Evolutionary conservation across 2,797 vertebrate genomes (phyloP).

Genomic region (Phoebastria nigripes): DNA sequence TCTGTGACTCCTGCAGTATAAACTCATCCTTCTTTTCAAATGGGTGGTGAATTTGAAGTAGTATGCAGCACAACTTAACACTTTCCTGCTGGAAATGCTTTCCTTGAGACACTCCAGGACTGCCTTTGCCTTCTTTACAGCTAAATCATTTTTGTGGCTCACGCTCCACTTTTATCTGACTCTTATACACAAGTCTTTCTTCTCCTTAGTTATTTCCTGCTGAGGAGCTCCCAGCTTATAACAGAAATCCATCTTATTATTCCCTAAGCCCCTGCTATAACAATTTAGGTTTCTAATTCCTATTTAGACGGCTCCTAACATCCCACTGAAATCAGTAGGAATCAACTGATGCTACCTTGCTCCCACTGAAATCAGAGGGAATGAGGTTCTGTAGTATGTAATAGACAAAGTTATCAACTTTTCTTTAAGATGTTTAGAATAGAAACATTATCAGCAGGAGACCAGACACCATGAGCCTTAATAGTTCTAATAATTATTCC

Average conservation of each 20-base stretch:
- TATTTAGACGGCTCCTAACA: neutral
- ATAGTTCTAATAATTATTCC: neutral
- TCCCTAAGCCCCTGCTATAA: conserved; percentile 1
- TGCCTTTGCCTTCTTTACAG: neutral
- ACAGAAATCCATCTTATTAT: conserved; percentile 16
- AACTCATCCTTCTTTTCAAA: neutral
- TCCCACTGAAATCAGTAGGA: neutral
- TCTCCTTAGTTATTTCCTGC: neutral
- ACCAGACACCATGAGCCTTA: neutral
- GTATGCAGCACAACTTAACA: neutral
- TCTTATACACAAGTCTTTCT: neutral
- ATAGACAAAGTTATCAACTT: neutral
- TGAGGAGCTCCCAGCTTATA: conserved; percentile 13
- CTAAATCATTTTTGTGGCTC: neutral
- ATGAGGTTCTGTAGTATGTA: neutral
- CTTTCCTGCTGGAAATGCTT: neutral
- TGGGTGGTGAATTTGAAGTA: neutral
- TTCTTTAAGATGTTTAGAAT: neutral
- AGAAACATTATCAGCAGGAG: neutral
- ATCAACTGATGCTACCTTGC: neutral
- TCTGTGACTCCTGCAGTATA: neutral
- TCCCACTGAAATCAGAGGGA: neutral
- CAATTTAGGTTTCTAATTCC: conserved; percentile 26
- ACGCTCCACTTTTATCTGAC: neutral
- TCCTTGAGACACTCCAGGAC: neutral